Base-by-base conservation (phyloP, 2,797 vertebrate species). In the Ambastaia sidthimunki region DNA sequence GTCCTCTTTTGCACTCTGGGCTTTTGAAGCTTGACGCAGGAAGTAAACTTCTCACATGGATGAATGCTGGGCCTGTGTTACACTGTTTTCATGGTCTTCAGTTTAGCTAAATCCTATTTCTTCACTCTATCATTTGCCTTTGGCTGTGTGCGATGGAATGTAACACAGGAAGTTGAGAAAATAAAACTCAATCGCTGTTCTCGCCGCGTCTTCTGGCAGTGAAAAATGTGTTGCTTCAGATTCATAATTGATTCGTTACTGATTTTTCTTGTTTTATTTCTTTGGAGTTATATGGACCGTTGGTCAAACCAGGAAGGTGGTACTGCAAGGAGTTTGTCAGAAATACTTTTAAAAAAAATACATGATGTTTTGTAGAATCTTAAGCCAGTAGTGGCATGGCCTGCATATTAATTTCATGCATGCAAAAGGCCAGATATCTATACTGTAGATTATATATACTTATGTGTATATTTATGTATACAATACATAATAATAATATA, bases 131-230 rank as follows among this genome's bases (percentile, higher is more conserved):
- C 80, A 82, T 62, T 65, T 28, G 67, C 75, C 74, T 74, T 76
- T 48, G 65, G 76, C 82, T 63, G 70, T 48, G 78, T 34, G 52
- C 82, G 76, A 74, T 85, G 76, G 77, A 84, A 87, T 80, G 78
- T 83, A 78, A 82, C 85, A 82, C 75, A 80, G 76, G 67, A 76
- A 82, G 77, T 76, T 52, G 70, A 74, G 65, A 80, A 81, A 80
- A 82, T 69, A 75, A 69, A 73, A 81, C 76, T 37, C 67, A 82
- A 86, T 86, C 37, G 76, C 57, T 75, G 44, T 77, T 68, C 21
- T 70, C 10, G 44, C 70, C 82, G n/a, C 19, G 23, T 34, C 41
- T 11, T 15, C 47, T 73, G 52, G 72, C 80, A 76, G 65, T 76
- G 76, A 83, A 71, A 83, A 77, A 84, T 84, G 73, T 69, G 66